These are phyloP conservation scores for Syngnathus acus DNA, from an alignment of 2,797 vertebrate genomes.

Conservation along the genomic window DNA sequence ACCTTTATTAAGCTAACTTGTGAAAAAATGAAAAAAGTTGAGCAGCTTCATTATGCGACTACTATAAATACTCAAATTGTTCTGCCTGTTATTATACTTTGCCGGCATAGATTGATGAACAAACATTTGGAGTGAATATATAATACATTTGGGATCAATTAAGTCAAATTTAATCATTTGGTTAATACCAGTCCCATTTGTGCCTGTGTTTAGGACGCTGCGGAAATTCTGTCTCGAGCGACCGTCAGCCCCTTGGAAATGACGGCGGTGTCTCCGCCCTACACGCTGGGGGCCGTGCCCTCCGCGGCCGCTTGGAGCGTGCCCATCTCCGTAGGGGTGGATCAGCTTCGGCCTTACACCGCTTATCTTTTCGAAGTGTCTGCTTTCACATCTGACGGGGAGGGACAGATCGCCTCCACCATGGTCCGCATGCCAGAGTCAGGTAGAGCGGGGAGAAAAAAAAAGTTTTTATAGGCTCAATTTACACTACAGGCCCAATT, in stretches of 20 bases:
- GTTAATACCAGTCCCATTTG: not conserved
- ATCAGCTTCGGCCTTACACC: slow-evolving; percentile 83
- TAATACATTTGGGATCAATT: not conserved
- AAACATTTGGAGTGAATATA: not conserved
- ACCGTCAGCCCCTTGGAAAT: slow-evolving; percentile 81
- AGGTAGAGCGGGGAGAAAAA: slow-evolving; percentile 58
- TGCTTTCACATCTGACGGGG: slow-evolving; percentile 85
- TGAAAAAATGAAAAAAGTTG: too few species aligned
- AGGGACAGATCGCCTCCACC: slow-evolving; percentile 87
- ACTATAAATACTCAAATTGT: not conserved
- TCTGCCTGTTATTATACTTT: not conserved
- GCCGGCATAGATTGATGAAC: not conserved
- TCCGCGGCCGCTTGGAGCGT: slow-evolving; percentile 82
- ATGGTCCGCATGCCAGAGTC: slow-evolving; percentile 94
- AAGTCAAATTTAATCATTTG: not conserved
- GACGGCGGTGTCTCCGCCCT: slow-evolving; percentile 61
- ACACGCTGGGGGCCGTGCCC: slow-evolving; percentile 63
- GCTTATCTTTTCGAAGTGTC: slow-evolving; percentile 96
- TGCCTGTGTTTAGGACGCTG: slow-evolving; percentile 77
- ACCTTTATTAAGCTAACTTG: not conserved
- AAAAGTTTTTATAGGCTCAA: not conserved
- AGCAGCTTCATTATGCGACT: not conserved
- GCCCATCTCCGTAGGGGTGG: slow-evolving; percentile 84
- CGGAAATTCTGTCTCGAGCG: slow-evolving; percentile 85
- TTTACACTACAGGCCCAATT: not conserved